Conservation (phyloP, 2,797 vertebrate species). For the Sparidentex hasta region DNA sequence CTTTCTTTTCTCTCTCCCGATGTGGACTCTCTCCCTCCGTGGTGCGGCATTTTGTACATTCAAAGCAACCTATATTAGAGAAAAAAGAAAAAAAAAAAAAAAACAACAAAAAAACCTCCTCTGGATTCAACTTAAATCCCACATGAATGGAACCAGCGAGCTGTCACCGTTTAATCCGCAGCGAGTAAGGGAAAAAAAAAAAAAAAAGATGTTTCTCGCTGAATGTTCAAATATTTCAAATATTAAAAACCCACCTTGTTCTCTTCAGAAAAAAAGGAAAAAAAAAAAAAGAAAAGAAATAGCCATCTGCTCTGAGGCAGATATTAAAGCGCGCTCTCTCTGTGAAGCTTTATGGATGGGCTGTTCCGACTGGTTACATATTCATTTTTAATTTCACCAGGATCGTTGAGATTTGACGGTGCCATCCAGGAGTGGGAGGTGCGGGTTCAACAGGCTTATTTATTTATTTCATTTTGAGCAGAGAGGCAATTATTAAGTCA, state of each 20-base stretch:
- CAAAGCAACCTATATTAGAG: conserved; percentile 63
- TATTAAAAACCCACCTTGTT: conserved; percentile 74
- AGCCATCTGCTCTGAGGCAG: conserved; percentile 62
- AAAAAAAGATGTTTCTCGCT: conserved; percentile 71
- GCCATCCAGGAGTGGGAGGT: conserved; percentile 41
- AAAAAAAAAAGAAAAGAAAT: conserved; percentile 17
- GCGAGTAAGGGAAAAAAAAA: conserved; percentile 36
- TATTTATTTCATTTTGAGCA: conserved; percentile 38
- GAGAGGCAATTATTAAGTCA: conserved; percentile 36
- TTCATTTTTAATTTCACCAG: conserved; percentile 73
- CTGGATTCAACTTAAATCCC: conserved; percentile 76
- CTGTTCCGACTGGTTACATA: conserved; percentile 59
- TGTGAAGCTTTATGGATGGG: conserved; percentile 59
- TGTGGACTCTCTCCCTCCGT: conserved; percentile 19
- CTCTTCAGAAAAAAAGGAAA: conserved; percentile 49
- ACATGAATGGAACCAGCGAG: conserved; percentile 76
- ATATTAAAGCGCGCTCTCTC: conserved; percentile 68
- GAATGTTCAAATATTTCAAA: conserved; percentile 81
- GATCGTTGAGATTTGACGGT: conserved; percentile 62
- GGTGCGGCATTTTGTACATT: conserved; percentile 59
- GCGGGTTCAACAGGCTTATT: conserved; percentile 28
- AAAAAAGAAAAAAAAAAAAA: conserved; percentile 25
- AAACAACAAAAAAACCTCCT: conserved; percentile 7
- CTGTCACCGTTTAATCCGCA: conserved; percentile 77
- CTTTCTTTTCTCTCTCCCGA: conserved; percentile 26